Evolutionary conservation across 2,888 invertebrate genomes (phyloP), one percentile per base, ranked within the genome.

Genomic region (Caenorhabditis sinica): DNA sequence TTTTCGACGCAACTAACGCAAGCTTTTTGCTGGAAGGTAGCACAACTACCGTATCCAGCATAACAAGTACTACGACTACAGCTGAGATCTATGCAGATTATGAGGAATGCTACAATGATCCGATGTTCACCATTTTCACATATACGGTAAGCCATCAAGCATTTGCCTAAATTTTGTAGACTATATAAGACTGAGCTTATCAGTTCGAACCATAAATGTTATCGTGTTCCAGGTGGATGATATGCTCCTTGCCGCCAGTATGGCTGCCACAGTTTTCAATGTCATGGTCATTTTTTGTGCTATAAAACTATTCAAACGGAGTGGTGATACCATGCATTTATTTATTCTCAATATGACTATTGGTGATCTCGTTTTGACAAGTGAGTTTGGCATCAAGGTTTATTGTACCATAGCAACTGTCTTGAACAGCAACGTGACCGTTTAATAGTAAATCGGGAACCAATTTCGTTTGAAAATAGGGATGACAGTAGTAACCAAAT

Each of bases 331-430:
- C 23, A 92, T 92, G 92, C 92, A 92, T 73, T 77, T 92, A 43
- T 92, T 92, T 74, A 92, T 92, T 58, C 83, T 92, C 40, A 92
- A 92, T 68, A 92, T 92, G 92, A 92, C 92, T 8, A 80, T 90
- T 45, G 92, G 92, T 5, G 92, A 92, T 73, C 82, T 92, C 6
- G 87, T 92, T 9, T 79, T 92, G n/a, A 92, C 92, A 68, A 90
- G 91, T 92, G 20, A 53, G 73, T 60, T 43, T n/a, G 11, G 25
- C 2, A 8, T 15, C 6, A 36, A 53, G 13, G 33, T 36, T 40
- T 13, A 5, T 11, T 40, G 40, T 40, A 40, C 40, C n/a, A 49
- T 49, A n/a, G 20, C 49, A 49, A 49, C n/a, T 17, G 20, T 49
- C 40, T 40, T 40, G 11, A 49, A 5, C 4, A 45, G 45, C 8